Evolutionary conservation across 2,888 invertebrate genomes (phyloP).

Genomic region (Hymenopus coronatus): DNA sequence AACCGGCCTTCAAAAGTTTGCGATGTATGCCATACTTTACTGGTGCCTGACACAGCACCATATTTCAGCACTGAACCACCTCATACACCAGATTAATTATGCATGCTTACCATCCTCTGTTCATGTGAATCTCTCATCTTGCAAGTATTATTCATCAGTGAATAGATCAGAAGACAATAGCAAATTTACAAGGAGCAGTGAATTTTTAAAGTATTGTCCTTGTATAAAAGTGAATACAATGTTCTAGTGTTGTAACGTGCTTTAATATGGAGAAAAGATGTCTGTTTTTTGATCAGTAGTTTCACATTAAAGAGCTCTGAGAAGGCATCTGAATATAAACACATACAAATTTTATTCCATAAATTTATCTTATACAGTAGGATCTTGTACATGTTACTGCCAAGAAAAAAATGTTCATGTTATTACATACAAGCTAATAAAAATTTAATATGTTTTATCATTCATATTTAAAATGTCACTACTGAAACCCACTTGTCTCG

Average conservation of each 20-base stretch:
- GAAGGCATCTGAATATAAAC: neutral
- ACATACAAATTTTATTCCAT: neutral
- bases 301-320: neutral
- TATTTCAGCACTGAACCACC: slow-evolving; percentile 86
- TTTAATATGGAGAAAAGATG: neutral
- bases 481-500: neutral
- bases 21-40: slow-evolving; percentile 94
- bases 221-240: neutral
- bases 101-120: neutral
- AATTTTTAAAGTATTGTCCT: neutral
- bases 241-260: neutral
- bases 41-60: slow-evolving; percentile 85
- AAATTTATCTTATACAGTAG: neutral
- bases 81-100: slow-evolving; percentile 49
- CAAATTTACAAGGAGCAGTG: neutral
- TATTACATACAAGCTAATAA: neutral
- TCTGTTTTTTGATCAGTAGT: neutral
- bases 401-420: neutral
- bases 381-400: neutral
- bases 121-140: neutral
- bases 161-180: neutral
- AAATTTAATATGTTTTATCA: neutral
- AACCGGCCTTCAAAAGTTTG: slow-evolving; percentile 86
- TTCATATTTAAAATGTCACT: neutral
- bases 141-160: neutral